These are phyloP conservation scores for Oreortyx pictus DNA, from an alignment of 2,797 vertebrate species.

Conservation along the genomic window DNA sequence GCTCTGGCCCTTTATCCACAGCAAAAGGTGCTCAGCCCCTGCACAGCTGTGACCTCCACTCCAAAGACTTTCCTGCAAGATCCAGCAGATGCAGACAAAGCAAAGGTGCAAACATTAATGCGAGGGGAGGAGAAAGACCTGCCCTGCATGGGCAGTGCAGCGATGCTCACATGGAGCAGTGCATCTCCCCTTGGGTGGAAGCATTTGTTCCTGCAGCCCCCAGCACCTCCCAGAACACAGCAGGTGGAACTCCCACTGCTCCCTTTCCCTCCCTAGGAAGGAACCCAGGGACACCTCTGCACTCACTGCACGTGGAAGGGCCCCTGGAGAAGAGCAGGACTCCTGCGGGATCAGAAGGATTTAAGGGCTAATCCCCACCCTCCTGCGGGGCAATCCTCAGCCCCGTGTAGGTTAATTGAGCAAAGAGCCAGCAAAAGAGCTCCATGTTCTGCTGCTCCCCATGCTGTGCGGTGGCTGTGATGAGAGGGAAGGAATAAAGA, in stretches of 20 bases:
- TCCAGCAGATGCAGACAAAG: not conserved
- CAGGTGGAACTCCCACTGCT: not conserved
- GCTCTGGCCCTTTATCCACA: not conserved
- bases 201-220: not conserved
- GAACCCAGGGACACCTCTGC: not conserved
- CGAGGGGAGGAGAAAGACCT: conserved; percentile 1
- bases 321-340: not conserved
- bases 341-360: conserved; percentile 12
- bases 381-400: not conserved
- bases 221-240: not conserved
- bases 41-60: not conserved
- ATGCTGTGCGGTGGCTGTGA: not conserved
- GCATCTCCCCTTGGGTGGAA: not conserved
- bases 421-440: conserved; percentile 6
- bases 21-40: not conserved
- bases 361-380: conserved; percentile 13
- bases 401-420: not conserved
- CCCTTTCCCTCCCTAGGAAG: not conserved
- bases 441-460: not conserved
- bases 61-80: not conserved
- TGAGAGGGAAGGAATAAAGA: not conserved
- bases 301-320: not conserved
- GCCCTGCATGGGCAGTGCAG: conserved; percentile 13
- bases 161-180: not conserved
- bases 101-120: not conserved